A percentile compares a stretch with the other conserved stretches of the same genome.
phyloP scores from a whole-genome alignment of 2,113 vertebrate species.

The Xiphorhynchus elegans region DNA sequence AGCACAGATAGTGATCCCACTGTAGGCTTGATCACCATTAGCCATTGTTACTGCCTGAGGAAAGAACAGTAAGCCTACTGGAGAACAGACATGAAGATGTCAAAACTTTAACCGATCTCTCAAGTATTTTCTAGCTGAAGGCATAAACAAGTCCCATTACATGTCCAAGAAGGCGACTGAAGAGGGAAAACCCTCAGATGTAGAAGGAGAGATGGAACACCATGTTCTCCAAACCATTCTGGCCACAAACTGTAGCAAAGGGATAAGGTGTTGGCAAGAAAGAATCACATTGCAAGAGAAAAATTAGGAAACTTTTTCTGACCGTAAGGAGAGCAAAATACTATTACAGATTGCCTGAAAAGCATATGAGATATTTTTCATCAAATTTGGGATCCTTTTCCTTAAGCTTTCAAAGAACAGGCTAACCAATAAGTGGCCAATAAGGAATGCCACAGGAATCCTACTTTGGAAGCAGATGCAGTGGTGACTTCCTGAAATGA shows the following conservation, averaged over 20 bases:
- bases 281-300: background rate
- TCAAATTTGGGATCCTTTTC: background rate
- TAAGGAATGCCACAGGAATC: background rate
- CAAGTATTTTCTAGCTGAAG: background rate
- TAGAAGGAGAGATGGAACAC: background rate
- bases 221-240: background rate
- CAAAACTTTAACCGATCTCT: background rate
- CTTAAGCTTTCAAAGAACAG: background rate
- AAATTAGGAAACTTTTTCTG: background rate
- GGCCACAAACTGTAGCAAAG: background rate
- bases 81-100: background rate
- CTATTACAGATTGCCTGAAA: background rate
- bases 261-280: background rate
- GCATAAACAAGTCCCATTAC: background rate
- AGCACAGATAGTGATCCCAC: background rate
- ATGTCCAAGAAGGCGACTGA: background rate
- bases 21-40: background rate
- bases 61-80: background rate
- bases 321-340: background rate
- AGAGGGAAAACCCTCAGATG: background rate
- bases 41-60: background rate
- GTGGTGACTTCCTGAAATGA: background rate
- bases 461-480: background rate
- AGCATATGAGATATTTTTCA: background rate
- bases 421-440: background rate